Base-by-base conservation (phyloP, 1,140 invertebrate species). In the Drosophila pseudoobscura region DNA sequence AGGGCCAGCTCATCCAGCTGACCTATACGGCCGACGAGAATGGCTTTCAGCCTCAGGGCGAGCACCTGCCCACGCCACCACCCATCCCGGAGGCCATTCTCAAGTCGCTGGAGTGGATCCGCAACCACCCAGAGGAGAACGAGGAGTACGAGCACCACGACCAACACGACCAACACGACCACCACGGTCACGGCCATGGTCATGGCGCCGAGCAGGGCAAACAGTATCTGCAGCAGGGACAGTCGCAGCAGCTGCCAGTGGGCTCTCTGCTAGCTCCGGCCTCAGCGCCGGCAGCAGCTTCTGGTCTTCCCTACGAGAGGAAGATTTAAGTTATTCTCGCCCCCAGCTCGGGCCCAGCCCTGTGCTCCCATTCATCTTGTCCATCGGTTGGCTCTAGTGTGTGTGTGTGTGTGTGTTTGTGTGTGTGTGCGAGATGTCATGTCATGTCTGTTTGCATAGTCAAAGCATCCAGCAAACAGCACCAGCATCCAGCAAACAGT, bases 11-110 rank as follows among this genome's bases (percentile, higher is more conserved):
- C 1, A 92, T 93, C 62, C 83, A 92, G 26, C 76, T 94, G 11
- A 92, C 92, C 9, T 94, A 94, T 72, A 93, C 92, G 5, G 94
- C 94, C 29, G 94, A 94, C 80, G 94, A 94, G 79, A 94, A 94
- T 66, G 94, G 92, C 1, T 93, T 92, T 87, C 91, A 92, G 60
- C 92, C 93, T 15, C 82, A 89, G 43, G 93, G 93, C 4, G 92
- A 92, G 15, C 93, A 93, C 87, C 65, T 93, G 52, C 93, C 93
- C 9, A 93, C 92, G 1, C 91, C 92, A 2, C 93, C 90, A 20
- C 92, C 90, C 45, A 91, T 91, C 58, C 91, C 91, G 1, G 76
- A 85, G 60, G 73, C 75, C 15, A 91, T 92, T 41, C 74, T 89
- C 26, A 90, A 85, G 64, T 90, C 92, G 6, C 64, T 94, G 20